Base-by-base conservation (phyloP, 2,113 vertebrate species). In the Macrotis lagotis region DNA sequence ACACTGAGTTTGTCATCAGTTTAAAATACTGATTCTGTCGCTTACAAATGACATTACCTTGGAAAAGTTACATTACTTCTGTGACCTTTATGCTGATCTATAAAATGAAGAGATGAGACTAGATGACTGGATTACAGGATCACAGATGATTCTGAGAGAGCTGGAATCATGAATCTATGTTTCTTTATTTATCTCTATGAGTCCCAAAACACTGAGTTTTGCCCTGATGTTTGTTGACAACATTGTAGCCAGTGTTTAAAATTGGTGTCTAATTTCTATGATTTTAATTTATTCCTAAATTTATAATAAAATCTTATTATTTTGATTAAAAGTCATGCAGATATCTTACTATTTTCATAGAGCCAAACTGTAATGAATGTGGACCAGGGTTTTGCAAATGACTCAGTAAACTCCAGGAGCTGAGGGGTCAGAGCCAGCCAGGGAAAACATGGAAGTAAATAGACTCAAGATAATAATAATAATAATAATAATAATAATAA, bases 301-400 rank as follows among this genome's bases (percentile, higher is more conserved):
- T 97, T 96, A 95, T 96, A 97, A 91, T 96, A 90, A 94, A 92
- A 48, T 94, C 83, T 44, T 2, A 51, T 51, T 74, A 96, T 50
- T 95, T 53, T 94, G 37, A 95, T 93, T 94, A 97, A 95, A 96
- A 89, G 94, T 12, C 59, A 94, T 52, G 12, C 0, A 92, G 94
- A 25, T 90, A 93, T 94, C 50, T 50, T 91, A 44, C 52, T 93
- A 3, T 47, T 90, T 53, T 47, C 9, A 91, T 90, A 48, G 26
- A 91, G 25, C 83, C 2, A 51, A 24, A 91, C 25, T 93, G 9
- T 66, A 25, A 49, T 92, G 51, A 37, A 16, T 50, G 90, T 37
- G 52, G 51, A 11, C 91, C 83, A 95, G 93, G 59, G 95, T n/a
- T 92, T 48, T 51, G 59, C 25, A 37, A 25, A n/a, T 88, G 26